phyloP scores from a whole-genome alignment of 2,888 invertebrate species.

The Altica lythri region DNA sequence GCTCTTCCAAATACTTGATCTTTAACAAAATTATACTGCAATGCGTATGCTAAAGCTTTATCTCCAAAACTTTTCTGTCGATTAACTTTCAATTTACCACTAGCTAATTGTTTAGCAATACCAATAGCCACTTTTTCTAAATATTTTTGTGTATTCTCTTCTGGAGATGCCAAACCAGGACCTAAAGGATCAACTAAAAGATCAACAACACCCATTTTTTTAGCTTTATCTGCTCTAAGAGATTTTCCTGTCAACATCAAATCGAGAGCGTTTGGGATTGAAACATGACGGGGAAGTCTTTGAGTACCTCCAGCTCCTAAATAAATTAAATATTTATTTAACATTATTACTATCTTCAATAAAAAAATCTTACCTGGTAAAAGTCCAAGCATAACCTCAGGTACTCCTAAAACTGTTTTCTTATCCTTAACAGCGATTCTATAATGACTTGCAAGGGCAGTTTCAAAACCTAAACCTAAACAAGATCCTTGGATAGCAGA shows the following conservation, averaged over 20 bases:
- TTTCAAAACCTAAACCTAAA: conserved; percentile 96
- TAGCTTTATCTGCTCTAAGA: conserved; percentile 89
- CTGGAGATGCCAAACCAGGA: conserved; percentile 67
- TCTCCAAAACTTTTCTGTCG: conserved; percentile 71
- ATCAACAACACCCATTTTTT: conserved; percentile 93
- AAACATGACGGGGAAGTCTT: conserved; percentile 78
- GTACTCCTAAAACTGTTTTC: conserved; percentile 88
- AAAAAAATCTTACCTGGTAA: conserved; percentile 81
- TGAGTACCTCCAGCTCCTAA: conserved; percentile 89
- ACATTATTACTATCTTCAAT: no score
- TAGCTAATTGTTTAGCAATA: conserved; percentile 80
- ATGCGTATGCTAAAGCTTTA: conserved; percentile 69
- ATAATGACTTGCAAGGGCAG: conserved; percentile 94
- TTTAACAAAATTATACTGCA: conserved; percentile 78
- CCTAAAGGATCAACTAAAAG: conserved; percentile 88
- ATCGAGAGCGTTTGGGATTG: conserved; percentile 87
- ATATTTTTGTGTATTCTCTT: conserved; percentile 75
- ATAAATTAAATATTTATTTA: no score
- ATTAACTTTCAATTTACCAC: conserved; percentile 77
- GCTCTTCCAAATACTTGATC: conserved; percentile 91
- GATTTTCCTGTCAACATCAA: conserved; percentile 91
- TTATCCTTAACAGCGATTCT: conserved; percentile 92
- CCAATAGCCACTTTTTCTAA: conserved; percentile 86
- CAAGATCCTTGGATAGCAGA: conserved; percentile 97
- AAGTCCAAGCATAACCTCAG: conserved; percentile 97